Percentiles rank a stretch among this genome's conserved stretches.
phyloP scores from a whole-genome alignment of 2,888 invertebrate species.

The Gastracanthus pulcherrimus region DNA sequence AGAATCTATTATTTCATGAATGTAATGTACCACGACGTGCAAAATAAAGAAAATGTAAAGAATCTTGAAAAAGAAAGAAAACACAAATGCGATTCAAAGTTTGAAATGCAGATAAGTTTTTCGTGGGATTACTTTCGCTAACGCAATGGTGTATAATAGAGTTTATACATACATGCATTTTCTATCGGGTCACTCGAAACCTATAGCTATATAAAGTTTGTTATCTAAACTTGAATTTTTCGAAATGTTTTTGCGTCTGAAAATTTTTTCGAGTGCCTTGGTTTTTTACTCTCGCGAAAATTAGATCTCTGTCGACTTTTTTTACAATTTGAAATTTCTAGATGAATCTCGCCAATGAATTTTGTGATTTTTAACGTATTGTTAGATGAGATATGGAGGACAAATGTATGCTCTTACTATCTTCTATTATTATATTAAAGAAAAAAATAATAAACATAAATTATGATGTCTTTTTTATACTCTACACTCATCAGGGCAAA shows the following conservation, averaged over 20 bases:
- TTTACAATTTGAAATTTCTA: conserved; percentile 4
- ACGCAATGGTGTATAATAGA: background rate
- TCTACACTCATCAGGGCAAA: too few relatives aligned
- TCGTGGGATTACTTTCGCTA: background rate
- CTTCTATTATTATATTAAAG: conserved; percentile 42
- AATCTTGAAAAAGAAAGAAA: background rate
- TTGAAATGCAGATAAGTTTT: background rate
- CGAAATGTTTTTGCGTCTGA: background rate
- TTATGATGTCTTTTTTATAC: background rate
- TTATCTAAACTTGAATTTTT: background rate
- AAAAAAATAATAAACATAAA: conserved; percentile 10
- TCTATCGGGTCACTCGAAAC: conserved; percentile 3
- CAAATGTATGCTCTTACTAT: conserved; percentile 31
- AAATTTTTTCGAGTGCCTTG: conserved; percentile 6
- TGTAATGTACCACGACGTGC: background rate
- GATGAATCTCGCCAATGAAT: conserved; percentile 31
- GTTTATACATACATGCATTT: conserved; percentile 19
- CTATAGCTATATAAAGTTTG: background rate
- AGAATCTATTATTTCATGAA: background rate
- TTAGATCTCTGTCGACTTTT: conserved; percentile 1
- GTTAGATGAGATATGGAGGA: conserved; percentile 31
- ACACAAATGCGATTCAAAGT: background rate
- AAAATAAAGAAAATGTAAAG: background rate
- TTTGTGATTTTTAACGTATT: conserved; percentile 44
- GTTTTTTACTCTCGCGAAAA: conserved; percentile 33